phyloP scores from a whole-genome alignment of 2,113 vertebrate species.

The Lipotes vexillifer region DNA sequence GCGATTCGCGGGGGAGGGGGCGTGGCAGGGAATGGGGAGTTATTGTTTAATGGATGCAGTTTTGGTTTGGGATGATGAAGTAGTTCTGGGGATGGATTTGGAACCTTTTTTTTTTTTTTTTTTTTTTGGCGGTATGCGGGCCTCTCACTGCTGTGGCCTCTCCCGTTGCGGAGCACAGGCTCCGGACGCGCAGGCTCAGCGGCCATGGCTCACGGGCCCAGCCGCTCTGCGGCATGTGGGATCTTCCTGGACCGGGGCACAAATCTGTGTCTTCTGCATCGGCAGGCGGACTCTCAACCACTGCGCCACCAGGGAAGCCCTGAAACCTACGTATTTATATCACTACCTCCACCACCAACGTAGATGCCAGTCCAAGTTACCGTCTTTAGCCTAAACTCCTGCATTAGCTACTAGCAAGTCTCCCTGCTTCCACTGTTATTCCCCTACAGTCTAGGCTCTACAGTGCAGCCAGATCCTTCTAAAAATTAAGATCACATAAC shows the following conservation, averaged over 20 bases:
- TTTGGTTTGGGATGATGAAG: background rate
- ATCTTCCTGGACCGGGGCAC: too few relatives aligned
- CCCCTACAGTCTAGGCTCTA: background rate
- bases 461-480: background rate
- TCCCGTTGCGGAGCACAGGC: too few relatives aligned
- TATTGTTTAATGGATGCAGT: background rate
- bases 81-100: background rate
- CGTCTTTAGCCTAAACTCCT: background rate
- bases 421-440: background rate
- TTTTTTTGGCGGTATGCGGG: too few relatives aligned
- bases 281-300: too few relatives aligned
- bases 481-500: conserved; percentile 5
- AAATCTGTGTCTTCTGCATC: too few relatives aligned
- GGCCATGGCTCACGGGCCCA: too few relatives aligned
- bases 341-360: background rate
- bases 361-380: background rate
- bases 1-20: too few relatives aligned
- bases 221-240: too few relatives aligned
- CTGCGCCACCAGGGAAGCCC: too few relatives aligned
- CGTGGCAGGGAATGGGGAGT: background rate
- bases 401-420: background rate
- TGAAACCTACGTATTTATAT: background rate
- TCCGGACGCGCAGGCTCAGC: too few relatives aligned
- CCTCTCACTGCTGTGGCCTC: too few relatives aligned
- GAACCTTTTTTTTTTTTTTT: background rate